These are phyloP conservation scores for Galleria mellonella DNA, from an alignment of 1,140 invertebrate species.

Conservation along the genomic window DNA sequence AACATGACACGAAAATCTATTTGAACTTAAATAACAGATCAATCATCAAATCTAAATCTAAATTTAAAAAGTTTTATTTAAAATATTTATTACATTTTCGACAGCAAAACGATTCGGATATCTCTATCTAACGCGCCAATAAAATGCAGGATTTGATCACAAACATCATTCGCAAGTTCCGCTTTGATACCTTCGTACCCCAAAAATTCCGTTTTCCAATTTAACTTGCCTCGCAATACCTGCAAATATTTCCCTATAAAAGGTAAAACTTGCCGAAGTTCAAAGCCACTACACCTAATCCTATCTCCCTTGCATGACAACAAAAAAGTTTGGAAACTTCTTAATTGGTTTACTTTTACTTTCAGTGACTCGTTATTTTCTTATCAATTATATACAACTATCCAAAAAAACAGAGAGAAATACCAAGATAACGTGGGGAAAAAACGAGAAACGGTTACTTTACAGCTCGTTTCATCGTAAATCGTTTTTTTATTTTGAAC, in stretches of 20 bases:
- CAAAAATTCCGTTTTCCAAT: constrained; percentile 30
- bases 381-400: no score
- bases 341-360: constrained; percentile 1
- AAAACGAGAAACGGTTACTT: no score
- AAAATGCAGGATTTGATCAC: constrained; percentile 4
- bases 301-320: constrained; percentile 4
- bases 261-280: constrained; percentile 21
- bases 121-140: neutral
- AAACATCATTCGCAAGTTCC: constrained; percentile 19
- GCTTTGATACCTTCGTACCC: constrained; percentile 15
- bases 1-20: no score
- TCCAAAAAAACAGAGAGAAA: no score
- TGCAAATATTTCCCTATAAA: constrained; percentile 28
- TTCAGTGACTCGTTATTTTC: constrained; percentile 3
- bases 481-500: no score
- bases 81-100: no score
- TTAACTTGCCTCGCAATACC: constrained; percentile 28
- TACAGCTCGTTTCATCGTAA: no score
- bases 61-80: no score
- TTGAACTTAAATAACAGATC: no score
- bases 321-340: constrained; percentile 5
- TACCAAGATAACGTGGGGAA: no score
- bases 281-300: neutral
- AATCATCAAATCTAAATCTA: no score
- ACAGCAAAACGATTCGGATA: neutral